Base-by-base conservation (phyloP, 2,797 vertebrate genomes). In the Oryzias sinensis region DNA sequence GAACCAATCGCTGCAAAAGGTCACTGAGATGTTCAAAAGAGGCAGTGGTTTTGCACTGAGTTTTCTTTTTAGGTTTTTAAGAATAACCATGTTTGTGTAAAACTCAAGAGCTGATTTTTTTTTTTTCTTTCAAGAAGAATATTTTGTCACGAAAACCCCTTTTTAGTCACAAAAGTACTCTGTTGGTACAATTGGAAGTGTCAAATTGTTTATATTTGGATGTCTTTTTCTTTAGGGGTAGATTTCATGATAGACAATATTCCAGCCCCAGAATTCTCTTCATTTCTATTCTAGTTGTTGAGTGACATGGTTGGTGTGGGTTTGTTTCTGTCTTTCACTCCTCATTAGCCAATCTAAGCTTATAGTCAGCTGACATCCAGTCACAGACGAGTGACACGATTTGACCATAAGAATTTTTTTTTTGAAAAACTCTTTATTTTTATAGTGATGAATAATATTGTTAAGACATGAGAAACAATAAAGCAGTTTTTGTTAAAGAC, bases 401-500 rank as follows among this genome's bases (percentile, higher is more conserved):
- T 18, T 47, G 16, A 60, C 37, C 16, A 27, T 59, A 29, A 17
- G 14, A 18, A 62, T 70, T 62, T 72, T 2, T 9, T 22, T 1
- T 22, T 49, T 8, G 16, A 61, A 57, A 54, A 51, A 29, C 44
- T 48, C 17, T 83, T 81, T 78, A 78, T 78, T 85, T 84, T 86
- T 85, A 43, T 79, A 83, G 81, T 51, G 70, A 65, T 73, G 79
- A 48, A 69, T 49, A 1, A 55, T 78, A 61, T 77, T 85, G 81
- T 90, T 87, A 89, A 82, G 89, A 86, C 84, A 87, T 53, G 46
- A 82, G 65, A 70, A 70, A 89, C 65, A 91, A 91, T 92, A 89
- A 90, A 92, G 61, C 20, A 16, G 29, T 33, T n/a, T 91, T 90
- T 89, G 87, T 89, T 87, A 82, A 81, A 71, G 9, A 33, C 3